Conservation (phyloP, 2,113 vertebrate species). For the Ciconia boyciana region DNA sequence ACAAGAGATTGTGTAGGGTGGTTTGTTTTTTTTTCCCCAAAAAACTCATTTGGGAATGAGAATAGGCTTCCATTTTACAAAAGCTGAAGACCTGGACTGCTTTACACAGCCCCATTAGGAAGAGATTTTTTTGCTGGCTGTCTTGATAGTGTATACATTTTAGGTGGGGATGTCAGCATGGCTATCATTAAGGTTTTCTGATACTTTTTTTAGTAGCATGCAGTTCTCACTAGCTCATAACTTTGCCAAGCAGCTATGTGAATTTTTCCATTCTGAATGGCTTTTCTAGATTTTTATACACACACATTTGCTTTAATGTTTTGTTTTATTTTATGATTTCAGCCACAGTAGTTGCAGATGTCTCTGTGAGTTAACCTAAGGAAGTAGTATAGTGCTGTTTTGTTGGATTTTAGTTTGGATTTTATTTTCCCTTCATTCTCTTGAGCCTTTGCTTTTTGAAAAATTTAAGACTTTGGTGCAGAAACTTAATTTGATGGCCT, state of each 20-base stretch:
- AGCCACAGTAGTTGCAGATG: neutral
- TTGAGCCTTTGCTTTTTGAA: neutral
- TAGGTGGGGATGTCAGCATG: neutral
- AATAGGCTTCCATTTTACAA: neutral
- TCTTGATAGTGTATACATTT: accelerated
- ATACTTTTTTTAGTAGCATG: neutral
- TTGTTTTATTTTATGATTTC: neutral
- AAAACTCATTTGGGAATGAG: neutral
- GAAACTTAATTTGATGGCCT: neutral
- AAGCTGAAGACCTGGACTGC: neutral
- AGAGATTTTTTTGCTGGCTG: neutral
- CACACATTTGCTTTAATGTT: neutral
- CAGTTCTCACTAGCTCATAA: neutral
- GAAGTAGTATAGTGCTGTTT: neutral
- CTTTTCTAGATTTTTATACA: neutral
- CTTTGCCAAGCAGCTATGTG: neutral
- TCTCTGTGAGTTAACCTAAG: neutral
- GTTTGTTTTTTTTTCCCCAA: accelerated
- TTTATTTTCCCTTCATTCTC: neutral
- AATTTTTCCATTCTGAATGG: neutral
- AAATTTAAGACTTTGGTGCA: neutral
- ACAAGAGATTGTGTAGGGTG: neutral
- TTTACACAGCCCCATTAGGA: neutral
- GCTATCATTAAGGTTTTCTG: neutral
- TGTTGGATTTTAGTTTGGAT: neutral